Percentiles rank a stretch among this genome's conserved stretches.
Conservation (phyloP, 2,888 invertebrate genomes). For the Andrena flavipes region DNA sequence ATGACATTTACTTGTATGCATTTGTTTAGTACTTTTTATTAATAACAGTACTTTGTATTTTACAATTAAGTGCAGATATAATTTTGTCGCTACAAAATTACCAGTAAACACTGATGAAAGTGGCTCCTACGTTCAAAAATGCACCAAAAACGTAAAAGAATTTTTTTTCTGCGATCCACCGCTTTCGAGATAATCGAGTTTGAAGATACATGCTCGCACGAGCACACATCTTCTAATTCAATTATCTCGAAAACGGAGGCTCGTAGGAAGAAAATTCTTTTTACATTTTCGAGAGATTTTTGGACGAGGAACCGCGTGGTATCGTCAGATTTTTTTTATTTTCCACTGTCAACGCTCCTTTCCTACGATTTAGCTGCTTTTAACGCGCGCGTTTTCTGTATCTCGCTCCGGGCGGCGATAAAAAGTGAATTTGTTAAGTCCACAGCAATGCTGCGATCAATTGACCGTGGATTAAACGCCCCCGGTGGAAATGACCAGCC, state of each 20-base stretch:
- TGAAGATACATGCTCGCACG: not conserved
- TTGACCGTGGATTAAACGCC: constrained; percentile 11
- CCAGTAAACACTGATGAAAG: too few species aligned
- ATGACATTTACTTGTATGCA: too few species aligned
- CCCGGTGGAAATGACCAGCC: not conserved
- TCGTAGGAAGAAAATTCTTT: not conserved
- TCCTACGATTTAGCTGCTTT: not conserved
- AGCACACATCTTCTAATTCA: too few species aligned
- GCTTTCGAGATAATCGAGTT: not conserved
- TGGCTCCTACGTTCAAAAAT: not conserved
- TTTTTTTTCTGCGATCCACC: not conserved
- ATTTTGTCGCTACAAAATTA: too few species aligned
- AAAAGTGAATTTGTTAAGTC: not conserved
- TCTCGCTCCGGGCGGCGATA: not conserved
- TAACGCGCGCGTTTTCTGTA: not conserved
- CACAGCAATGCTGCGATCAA: not conserved
- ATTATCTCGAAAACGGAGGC: not conserved
- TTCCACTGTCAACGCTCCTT: not conserved
- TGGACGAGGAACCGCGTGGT: not conserved
- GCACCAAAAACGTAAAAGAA: not conserved
- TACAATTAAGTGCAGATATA: too few species aligned
- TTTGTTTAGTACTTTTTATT: too few species aligned
- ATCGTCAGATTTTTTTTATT: not conserved
- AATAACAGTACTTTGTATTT: too few species aligned
- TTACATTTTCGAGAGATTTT: not conserved